Conservation (phyloP, 2,797 vertebrate genomes). For the Channa striata region DNA sequence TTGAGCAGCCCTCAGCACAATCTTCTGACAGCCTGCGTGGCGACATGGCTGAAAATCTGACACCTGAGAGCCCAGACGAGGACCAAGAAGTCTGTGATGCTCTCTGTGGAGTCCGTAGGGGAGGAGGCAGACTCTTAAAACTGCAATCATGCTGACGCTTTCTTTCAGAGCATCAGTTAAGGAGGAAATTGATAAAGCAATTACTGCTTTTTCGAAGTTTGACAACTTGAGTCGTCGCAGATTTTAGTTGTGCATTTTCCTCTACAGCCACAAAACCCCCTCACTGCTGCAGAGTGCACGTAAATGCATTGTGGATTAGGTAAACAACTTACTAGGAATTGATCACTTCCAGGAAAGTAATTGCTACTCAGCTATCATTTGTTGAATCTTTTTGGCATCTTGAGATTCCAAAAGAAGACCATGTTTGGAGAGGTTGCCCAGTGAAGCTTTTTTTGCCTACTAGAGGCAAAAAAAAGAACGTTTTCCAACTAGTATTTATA, state of each 20-base stretch:
- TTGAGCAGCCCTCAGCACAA: constrained; percentile 73
- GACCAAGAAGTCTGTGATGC: constrained; percentile 71
- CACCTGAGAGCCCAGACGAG: constrained; percentile 79
- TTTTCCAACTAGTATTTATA: neutral
- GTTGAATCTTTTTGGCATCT: neutral
- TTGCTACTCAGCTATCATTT: neutral
- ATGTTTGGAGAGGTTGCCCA: neutral
- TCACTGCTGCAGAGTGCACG: neutral
- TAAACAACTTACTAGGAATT: neutral
- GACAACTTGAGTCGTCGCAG: constrained; percentile 13
- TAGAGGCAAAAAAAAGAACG: neutral
- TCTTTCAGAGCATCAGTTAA: constrained; percentile 54
- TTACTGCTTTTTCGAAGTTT: constrained; percentile 29
- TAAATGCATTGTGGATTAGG: neutral
- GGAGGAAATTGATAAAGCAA: constrained; percentile 56
- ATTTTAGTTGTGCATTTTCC: constrained; percentile 1
- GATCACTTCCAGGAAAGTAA: neutral
- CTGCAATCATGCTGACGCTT: constrained; percentile 53
- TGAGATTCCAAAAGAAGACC: neutral
- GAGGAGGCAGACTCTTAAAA: constrained; percentile 45
- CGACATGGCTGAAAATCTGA: constrained; percentile 83
- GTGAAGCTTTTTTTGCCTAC: no score
- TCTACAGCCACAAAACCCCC: neutral
- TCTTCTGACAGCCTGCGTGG: constrained; percentile 79
- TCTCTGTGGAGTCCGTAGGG: constrained; percentile 54